phyloP scores from a whole-genome alignment of 2,797 vertebrate genomes.

The Decapterus maruadsi region DNA sequence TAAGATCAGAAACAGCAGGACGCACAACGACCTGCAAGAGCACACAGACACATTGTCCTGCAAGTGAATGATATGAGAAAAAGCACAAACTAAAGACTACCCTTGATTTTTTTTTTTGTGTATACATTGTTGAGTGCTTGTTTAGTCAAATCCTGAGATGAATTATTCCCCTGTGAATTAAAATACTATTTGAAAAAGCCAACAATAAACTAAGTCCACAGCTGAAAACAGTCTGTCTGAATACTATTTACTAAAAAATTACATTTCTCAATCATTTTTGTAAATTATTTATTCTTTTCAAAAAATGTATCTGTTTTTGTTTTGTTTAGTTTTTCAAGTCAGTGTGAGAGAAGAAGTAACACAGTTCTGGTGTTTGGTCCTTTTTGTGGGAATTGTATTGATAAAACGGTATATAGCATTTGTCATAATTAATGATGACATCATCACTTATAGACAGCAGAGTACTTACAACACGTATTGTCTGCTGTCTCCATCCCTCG shows the following conservation, averaged over 20 bases:
- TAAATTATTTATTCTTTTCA: neutral
- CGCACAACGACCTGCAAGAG: constrained; percentile 56
- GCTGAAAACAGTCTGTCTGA: neutral
- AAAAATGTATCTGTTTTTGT: neutral
- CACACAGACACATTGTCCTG: neutral
- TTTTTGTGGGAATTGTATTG: neutral
- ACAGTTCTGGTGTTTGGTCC: neutral
- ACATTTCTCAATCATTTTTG: neutral
- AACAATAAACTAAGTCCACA: neutral
- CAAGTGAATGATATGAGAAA: neutral
- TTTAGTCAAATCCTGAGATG: neutral
- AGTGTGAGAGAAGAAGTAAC: neutral
- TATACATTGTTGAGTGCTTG: neutral
- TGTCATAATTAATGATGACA: neutral
- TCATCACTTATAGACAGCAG: neutral
- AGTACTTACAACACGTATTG: constrained; percentile 60
- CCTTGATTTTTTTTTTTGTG: neutral
- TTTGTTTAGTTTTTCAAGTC: neutral
- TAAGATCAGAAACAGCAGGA: constrained; percentile 42
- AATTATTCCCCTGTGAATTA: neutral
- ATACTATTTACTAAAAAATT: neutral
- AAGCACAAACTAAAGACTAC: no score
- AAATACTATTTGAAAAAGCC: neutral
- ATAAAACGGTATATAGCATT: neutral
- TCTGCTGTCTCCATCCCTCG: constrained; percentile 66